These are phyloP conservation scores for Coecobrya sp. DNA, from an alignment of 2,888 invertebrate genomes.

Conservation along the genomic window DNA sequence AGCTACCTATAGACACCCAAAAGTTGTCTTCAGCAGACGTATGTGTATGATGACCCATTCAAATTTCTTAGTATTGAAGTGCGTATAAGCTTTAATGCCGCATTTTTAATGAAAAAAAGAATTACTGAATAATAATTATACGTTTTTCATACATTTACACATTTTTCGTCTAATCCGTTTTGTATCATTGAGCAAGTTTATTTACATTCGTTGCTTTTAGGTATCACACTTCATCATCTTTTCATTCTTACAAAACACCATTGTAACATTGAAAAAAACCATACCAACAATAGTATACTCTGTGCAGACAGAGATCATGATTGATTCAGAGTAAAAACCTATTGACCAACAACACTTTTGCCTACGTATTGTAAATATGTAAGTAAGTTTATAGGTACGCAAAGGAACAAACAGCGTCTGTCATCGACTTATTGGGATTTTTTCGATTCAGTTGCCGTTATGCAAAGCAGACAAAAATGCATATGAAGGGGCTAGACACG, in stretches of 20 bases:
- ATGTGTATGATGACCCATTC: too few species aligned
- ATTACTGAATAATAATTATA: conserved; percentile 26
- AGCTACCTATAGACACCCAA: neutral
- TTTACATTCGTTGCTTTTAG: conserved; percentile 19
- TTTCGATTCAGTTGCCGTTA: conserved; percentile 3
- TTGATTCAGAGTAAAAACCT: neutral
- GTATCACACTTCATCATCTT: neutral
- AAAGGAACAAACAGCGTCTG: conserved; percentile 9
- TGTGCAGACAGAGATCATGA: neutral
- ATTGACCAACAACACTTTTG: conserved; percentile 40
- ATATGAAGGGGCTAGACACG: neutral
- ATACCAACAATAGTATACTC: neutral
- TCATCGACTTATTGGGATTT: conserved; percentile 27
- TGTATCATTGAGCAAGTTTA: conserved; percentile 44
- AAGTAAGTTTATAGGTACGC: neutral
- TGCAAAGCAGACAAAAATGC: conserved; percentile 7
- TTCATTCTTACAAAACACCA: conserved; percentile 15
- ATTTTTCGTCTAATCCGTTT: conserved; percentile 29
- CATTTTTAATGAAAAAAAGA: neutral
- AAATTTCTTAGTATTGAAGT: too few species aligned
- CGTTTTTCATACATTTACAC: conserved; percentile 14
- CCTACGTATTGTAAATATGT: neutral
- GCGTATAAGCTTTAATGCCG: neutral
- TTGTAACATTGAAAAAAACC: conserved; percentile 49
- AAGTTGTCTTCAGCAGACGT: too few species aligned